Percentiles rank a stretch among this genome's conserved stretches.
These are phyloP conservation scores for Chrysopilus asiliformis DNA, from an alignment of 2,888 invertebrate species.

Conservation along the genomic window DNA sequence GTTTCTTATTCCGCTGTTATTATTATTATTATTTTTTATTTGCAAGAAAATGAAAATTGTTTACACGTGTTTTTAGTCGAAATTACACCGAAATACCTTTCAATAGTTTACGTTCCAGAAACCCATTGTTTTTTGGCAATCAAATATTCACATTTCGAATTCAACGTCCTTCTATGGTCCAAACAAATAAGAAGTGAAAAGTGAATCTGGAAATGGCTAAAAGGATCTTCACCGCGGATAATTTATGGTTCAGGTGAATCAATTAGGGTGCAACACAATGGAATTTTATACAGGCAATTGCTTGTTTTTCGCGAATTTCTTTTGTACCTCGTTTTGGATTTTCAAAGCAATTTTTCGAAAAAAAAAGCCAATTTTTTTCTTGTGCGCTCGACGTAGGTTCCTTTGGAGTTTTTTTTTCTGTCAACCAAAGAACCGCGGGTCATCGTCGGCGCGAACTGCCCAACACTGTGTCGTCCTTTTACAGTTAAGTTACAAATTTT, in stretches of 20 bases:
- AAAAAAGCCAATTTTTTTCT: no score
- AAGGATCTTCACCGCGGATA: slow-evolving; percentile 9
- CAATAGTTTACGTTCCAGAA: slow-evolving; percentile 9
- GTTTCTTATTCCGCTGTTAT: no score
- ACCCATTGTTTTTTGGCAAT: no score
- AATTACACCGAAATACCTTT: slow-evolving; percentile 10
- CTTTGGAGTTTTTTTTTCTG: no score
- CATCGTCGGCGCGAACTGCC: slow-evolving; percentile 7
- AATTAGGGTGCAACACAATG: slow-evolving; percentile 10
- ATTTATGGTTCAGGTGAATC: slow-evolving; percentile 8
- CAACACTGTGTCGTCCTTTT: slow-evolving; percentile 10
- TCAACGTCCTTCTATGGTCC: no score
- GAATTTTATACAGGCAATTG: slow-evolving; percentile 11
- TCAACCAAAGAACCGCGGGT: no score
- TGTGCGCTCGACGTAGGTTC: no score
- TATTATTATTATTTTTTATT: no score
- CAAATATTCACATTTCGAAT: no score
- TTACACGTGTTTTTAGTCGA: slow-evolving; percentile 10
- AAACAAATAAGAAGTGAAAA: no score
- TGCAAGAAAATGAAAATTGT: slow-evolving; percentile 9
- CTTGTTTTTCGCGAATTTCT: slow-evolving; percentile 3
- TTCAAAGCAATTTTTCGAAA: background rate
- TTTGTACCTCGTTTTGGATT: background rate
- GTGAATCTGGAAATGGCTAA: no score
- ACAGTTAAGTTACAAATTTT: slow-evolving; percentile 12